Evolutionary conservation across 2,113 vertebrate genomes (phyloP).

Genomic region (Xiphophorus hellerii): DNA sequence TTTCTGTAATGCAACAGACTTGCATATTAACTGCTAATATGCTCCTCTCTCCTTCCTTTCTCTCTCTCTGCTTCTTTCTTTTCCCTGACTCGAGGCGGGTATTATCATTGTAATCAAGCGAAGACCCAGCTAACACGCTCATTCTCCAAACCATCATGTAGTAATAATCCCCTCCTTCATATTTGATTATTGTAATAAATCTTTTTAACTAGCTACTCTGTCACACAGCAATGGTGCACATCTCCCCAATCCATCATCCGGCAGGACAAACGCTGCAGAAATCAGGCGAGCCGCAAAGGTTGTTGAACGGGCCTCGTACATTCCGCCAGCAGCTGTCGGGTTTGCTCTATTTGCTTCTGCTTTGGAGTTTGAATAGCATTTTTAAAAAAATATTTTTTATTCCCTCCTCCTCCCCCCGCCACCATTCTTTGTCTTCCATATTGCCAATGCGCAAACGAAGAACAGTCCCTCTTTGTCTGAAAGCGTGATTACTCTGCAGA

Average conservation of each 20-base stretch:
- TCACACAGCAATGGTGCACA: conserved; percentile 52
- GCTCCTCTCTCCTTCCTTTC: conserved; percentile 35
- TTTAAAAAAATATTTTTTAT: background rate
- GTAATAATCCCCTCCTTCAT: conserved; percentile 75
- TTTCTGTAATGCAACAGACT: conserved; percentile 61
- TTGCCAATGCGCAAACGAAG: conserved; percentile 42
- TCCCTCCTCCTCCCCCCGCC: no score
- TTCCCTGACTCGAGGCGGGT: conserved; percentile 64
- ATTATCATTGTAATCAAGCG: conserved; percentile 76
- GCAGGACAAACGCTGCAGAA: conserved; percentile 29
- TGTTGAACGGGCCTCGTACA: conserved; percentile 19
- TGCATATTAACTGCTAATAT: conserved; percentile 70
- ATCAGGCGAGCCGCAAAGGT: conserved; percentile 24
- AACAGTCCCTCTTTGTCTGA: conserved; percentile 36
- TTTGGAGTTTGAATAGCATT: conserved; percentile 46
- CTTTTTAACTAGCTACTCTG: conserved; percentile 73
- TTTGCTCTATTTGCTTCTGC: conserved; percentile 52
- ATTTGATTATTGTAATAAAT: conserved; percentile 80
- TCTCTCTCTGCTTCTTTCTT: conserved; percentile 28
- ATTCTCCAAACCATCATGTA: conserved; percentile 73
- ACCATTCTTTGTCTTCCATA: background rate
- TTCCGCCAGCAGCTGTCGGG: conserved; percentile 43
- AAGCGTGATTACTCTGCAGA: conserved; percentile 61
- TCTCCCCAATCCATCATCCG: conserved; percentile 51
- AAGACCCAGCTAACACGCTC: conserved; percentile 71